A percentile compares a stretch with the other conserved stretches of the same genome.
Conservation (phyloP, 2,113 vertebrate species). For the Chaenogobius annularis region DNA sequence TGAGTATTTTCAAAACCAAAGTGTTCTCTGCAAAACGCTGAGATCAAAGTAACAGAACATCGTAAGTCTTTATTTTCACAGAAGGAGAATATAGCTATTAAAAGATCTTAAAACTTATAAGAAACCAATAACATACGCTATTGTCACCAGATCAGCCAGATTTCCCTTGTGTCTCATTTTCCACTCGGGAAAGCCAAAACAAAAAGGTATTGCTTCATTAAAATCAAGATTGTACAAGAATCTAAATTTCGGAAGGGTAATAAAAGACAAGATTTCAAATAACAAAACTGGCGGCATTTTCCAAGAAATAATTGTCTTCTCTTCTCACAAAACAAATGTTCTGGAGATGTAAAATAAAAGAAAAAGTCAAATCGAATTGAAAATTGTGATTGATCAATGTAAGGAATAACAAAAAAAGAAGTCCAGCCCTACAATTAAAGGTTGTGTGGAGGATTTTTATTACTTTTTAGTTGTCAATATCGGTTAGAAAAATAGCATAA, state of each 20-base stretch:
- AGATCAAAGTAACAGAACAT: neutral
- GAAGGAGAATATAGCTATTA: neutral
- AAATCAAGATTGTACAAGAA: neutral
- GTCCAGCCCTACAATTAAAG: too few relatives aligned
- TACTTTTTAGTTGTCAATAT: too few relatives aligned
- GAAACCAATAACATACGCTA: neutral
- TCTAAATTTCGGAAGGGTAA: neutral
- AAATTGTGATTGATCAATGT: too few relatives aligned
- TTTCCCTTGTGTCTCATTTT: neutral
- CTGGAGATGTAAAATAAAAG: too few relatives aligned
- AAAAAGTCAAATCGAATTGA: neutral
- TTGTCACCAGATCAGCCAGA: neutral
- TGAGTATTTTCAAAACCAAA: neutral
- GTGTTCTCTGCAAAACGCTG: neutral
- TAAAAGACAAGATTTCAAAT: neutral
- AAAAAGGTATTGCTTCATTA: neutral
- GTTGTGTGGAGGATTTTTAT: too few relatives aligned
- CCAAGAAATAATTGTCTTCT: constrained; percentile 44
- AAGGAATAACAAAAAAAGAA: too few relatives aligned
- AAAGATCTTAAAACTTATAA: neutral
- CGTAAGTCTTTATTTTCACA: neutral
- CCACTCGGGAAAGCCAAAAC: neutral
- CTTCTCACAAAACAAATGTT: constrained; percentile 31
- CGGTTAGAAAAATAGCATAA: too few relatives aligned
- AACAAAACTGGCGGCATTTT: neutral